Conservation (phyloP, 2,113 vertebrate genomes). For the Xerus inauris region DNA sequence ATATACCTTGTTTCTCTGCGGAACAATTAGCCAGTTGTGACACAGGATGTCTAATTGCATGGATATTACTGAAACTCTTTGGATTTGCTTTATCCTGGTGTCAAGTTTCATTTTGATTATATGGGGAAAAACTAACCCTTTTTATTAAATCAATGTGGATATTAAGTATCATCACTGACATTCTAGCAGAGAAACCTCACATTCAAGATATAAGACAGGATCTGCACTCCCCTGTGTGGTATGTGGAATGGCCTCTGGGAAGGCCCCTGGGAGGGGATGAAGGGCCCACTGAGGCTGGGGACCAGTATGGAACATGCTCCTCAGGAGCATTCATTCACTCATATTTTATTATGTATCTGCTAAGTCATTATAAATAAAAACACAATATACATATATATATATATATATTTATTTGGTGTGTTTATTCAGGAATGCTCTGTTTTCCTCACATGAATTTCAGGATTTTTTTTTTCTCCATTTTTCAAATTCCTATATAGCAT, state of each 20-base stretch:
- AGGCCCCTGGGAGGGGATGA: background rate
- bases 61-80: background rate
- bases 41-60: background rate
- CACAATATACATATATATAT: no score
- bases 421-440: background rate
- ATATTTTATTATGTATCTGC: background rate
- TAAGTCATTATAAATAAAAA: background rate
- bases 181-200: constrained; percentile 4
- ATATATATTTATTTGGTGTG: no score
- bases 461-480: background rate
- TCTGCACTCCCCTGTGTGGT: no score
- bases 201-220: background rate
- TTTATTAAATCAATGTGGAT: constrained; percentile 8
- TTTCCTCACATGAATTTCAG: background rate
- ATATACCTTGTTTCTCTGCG: background rate
- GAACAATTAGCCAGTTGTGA: background rate
- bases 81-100: constrained; percentile 2
- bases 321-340: background rate
- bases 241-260: background rate
- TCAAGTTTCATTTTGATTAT: constrained; percentile 27
- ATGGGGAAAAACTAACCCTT: background rate
- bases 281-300: background rate
- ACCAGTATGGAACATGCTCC: background rate
- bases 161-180: constrained; percentile 9
- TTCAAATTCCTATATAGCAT: background rate